Conservation (phyloP, 2,113 vertebrate species). For the Physeter macrocephalus region DNA sequence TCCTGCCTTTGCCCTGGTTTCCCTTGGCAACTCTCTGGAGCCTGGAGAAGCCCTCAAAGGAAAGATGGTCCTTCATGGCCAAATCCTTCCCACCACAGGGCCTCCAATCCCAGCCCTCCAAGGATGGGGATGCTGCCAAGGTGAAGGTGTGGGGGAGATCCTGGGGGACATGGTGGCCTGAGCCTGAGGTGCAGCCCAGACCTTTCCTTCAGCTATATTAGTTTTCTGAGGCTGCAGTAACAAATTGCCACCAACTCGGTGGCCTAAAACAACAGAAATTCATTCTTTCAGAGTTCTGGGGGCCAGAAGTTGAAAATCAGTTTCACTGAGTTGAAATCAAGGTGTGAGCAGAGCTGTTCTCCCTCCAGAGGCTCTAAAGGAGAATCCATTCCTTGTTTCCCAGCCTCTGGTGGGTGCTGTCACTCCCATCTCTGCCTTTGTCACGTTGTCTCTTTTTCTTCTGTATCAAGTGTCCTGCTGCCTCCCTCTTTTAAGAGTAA, state of each 20-base stretch:
- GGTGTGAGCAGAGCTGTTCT: neutral
- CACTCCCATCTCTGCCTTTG: neutral
- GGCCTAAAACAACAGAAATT: neutral
- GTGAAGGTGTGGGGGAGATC: neutral
- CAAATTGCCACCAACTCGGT: neutral
- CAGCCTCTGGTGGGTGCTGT: neutral
- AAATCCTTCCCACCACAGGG: neutral
- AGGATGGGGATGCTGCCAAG: neutral
- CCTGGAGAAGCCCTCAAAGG: neutral
- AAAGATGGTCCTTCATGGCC: neutral
- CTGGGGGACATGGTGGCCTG: neutral
- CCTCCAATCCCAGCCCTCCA: neutral
- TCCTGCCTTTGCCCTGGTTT: neutral
- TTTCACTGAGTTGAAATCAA: neutral
- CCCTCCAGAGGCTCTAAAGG: neutral
- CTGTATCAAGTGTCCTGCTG: neutral
- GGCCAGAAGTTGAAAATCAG: neutral
- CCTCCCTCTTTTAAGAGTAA: neutral
- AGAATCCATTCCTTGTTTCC: neutral
- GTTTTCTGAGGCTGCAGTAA: neutral
- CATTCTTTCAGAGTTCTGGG: neutral
- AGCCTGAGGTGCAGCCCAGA: neutral
- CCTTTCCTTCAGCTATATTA: neutral
- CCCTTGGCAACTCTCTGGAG: neutral
- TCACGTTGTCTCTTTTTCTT: neutral